Base-by-base conservation (phyloP, 2,888 invertebrate genomes). In the Timema podura region DNA sequence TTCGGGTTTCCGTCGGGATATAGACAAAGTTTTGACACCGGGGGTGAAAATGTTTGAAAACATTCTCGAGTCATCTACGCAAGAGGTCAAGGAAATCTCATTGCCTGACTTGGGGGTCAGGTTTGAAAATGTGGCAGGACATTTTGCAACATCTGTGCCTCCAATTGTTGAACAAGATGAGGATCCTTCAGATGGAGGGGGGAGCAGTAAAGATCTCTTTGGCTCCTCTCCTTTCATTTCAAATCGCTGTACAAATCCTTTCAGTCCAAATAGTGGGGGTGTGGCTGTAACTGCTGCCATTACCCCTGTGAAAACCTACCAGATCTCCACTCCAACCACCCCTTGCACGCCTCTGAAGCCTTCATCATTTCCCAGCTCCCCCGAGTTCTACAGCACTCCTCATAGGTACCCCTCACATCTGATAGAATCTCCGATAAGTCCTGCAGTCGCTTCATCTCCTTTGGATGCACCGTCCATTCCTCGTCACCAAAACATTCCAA, bases 211-310 rank as follows among this genome's bases (percentile, higher is more conserved):
- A 71, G 82, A 82, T 72, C 76, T 82, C 2, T 82, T 82, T 64
- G 82, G 81, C 0, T 81, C 82, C 0, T 81, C 81, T 5, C 81
- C 82, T 0, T 82, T 82, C 64, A 77, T 76, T 68, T 79, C 79
- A 5, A 76, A 76, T 46, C 76, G 76, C 9, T 80, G 79, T 65
- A 76, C 76, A n/a, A 80, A 80, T 76, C 79, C 80, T 0, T 81
- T 82, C 69, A 68, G 51, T 45, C 65, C 16, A 16, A 48, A 44
- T 11, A 66, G 44, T n/a, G 48, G 11, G 13, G 44, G 10, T 64
- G 48, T 48, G 13, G 48, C 16, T 46, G 47, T 48, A 10, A 65
- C 11, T 11, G 16, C 15, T 54, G 16, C 49, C 45, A n/a, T 51
- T 13, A 45, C 67, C 10, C 66, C 66, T 49, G 9, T 47, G 47